A percentile compares a stretch with the other conserved stretches of the same genome.
These are phyloP conservation scores for Boulengeromyrus knoepffleri DNA, from an alignment of 2,113 vertebrate species.

Conservation along the genomic window DNA sequence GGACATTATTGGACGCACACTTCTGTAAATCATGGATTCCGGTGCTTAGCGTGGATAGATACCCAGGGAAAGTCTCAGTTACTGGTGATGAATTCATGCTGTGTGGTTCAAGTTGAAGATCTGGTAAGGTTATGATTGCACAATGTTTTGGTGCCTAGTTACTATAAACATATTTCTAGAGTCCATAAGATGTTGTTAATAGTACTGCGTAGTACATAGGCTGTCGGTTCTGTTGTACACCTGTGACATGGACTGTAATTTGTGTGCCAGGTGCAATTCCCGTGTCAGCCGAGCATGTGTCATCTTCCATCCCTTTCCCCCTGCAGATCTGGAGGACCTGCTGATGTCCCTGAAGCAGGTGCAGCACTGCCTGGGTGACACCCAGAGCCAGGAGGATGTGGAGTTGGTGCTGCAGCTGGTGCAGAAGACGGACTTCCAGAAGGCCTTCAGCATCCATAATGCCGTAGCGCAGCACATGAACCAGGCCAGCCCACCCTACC, in stretches of 20 bases:
- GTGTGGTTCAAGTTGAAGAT: background rate
- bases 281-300: background rate
- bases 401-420: slow-evolving; percentile 84
- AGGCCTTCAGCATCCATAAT: slow-evolving; percentile 91
- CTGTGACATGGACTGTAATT: background rate
- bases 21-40: background rate
- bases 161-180: background rate
- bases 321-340: slow-evolving; percentile 85
- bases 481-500: slow-evolving; percentile 89
- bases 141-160: background rate
- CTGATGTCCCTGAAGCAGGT: slow-evolving; percentile 91
- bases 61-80: background rate
- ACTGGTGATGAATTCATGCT: background rate
- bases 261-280: background rate
- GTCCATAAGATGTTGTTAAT: background rate
- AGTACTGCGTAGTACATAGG: background rate
- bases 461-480: slow-evolving; percentile 87
- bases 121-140: slow-evolving; percentile 2
- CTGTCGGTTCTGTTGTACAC: background rate
- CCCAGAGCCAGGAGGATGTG: slow-evolving; percentile 91
- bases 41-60: background rate
- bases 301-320: background rate
- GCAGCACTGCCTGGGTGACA: slow-evolving; percentile 78
- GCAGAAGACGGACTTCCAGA: slow-evolving; percentile 92
- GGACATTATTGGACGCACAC: too few relatives aligned